Percentiles rank a stretch among this genome's conserved stretches.
Conservation (phyloP, 2,888 invertebrate genomes). For the Taenaris catops region DNA sequence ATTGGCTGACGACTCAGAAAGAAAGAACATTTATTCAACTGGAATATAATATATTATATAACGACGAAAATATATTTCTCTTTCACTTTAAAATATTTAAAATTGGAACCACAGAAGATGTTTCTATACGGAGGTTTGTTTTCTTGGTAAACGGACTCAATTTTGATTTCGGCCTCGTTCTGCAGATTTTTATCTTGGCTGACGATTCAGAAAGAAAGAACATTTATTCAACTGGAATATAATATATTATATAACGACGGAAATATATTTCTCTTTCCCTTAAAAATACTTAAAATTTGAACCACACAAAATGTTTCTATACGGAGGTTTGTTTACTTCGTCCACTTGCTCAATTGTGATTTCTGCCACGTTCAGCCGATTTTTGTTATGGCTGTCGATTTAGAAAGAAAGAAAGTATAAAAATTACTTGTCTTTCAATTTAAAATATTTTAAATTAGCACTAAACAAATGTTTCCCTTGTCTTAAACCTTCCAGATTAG, state of each 20-base stretch:
- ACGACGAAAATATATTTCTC: too few species aligned
- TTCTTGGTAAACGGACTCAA: slow-evolving; percentile 51
- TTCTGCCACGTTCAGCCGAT: slow-evolving; percentile 62
- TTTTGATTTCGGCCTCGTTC: slow-evolving; percentile 68
- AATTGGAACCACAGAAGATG: too few species aligned
- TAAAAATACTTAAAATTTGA: background rate
- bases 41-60: too few species aligned
- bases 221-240: too few species aligned
- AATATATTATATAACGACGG: too few species aligned
- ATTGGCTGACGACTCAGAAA: slow-evolving; percentile 48
- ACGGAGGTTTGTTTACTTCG: slow-evolving; percentile 37
- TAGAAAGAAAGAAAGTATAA: background rate
- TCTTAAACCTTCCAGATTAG: too few species aligned
- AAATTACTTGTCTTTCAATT: background rate
- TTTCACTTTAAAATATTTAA: background rate
- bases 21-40: too few species aligned
- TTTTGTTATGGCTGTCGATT: slow-evolving; percentile 58
- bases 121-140: slow-evolving; percentile 50
- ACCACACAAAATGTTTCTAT: slow-evolving; percentile 67
- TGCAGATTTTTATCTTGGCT: slow-evolving; percentile 64
- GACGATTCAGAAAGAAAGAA: slow-evolving; percentile 17
- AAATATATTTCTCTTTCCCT: too few species aligned
- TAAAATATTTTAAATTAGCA: background rate
- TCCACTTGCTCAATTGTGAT: slow-evolving; percentile 67
- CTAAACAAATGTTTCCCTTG: slow-evolving; percentile 66